Evolutionary conservation across 1,140 invertebrate species (phyloP), one percentile per base, ranked within the genome.

Genomic region (Globodera rostochiensis): DNA sequence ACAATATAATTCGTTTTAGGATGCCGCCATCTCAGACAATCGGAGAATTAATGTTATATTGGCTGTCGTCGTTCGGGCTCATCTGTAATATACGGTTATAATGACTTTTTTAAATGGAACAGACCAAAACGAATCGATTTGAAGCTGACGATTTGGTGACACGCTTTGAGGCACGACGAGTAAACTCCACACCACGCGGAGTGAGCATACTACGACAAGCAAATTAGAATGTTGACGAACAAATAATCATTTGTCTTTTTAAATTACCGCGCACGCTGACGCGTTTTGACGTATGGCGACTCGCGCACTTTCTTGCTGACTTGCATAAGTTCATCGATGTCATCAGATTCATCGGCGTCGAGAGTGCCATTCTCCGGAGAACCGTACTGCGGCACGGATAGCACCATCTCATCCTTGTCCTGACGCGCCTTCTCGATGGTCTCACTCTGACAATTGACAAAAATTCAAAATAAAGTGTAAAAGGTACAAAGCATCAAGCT

Each of bases 251-350:
- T 36, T 36, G 36, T 36, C n/a, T 60, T 36, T 36, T 36, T 1
- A 36, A 36, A 36, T 36, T 47, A 69, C 66, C 53, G 77, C 25
- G 77, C 21, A 70, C 53, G 64, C 11, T 78, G 66, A 21, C 50
- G 47, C 21, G 7, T 49, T 64, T 77, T 60, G 13, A 69, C 69
- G 46, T 64, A 46, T 13, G 66, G 77, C 64, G 66, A 49, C 70
- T 70, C 70, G 64, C 13, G 77, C 8, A 69, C 45, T 70, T n/a
- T 78, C 50, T 19, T 49, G 19, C 4, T 57, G 47, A 53, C 64
- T 45, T 36, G 69, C 9, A 45, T 21, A 45, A 7, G 11, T 25
- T 71, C 46, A 6, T 45, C 25, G 2, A 11, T 7, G 4, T 71
- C 69, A 6, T 71, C 46, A 11, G 46, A 47, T 19, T 71, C 69